These are phyloP conservation scores for Mastomys coucha DNA, from an alignment of 2,113 vertebrate species.

Conservation along the genomic window DNA sequence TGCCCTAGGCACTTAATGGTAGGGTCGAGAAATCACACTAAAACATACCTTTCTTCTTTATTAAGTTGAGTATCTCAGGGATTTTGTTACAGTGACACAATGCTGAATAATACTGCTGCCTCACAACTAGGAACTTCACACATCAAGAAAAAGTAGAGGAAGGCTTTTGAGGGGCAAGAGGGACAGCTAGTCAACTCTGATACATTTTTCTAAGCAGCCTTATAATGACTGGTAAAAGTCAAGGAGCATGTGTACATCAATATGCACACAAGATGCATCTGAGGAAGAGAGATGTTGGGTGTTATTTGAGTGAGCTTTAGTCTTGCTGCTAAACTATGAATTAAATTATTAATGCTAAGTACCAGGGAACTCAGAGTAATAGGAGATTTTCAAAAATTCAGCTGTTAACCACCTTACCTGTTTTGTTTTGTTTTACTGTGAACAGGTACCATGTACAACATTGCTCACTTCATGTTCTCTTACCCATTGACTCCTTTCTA, in stretches of 20 bases:
- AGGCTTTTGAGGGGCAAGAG: neutral
- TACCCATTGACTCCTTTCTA: neutral
- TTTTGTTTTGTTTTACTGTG: neutral
- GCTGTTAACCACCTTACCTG: neutral
- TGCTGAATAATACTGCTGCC: neutral
- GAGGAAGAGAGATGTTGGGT: neutral
- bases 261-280: neutral
- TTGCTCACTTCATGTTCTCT: neutral
- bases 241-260: too few species aligned
- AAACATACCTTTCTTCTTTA: neutral
- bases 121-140: neutral
- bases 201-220: neutral
- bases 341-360: slow-evolving; percentile 22
- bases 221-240: neutral
- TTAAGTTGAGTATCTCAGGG: neutral
- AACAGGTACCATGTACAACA: too few species aligned
- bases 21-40: neutral
- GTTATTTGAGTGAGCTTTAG: slow-evolving; percentile 1
- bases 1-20: neutral
- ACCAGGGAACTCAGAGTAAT: neutral
- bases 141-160: neutral
- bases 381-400: neutral
- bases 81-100: neutral
- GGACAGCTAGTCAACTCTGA: neutral
- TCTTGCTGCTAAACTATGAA: neutral